phyloP scores from a whole-genome alignment of 2,113 vertebrate species.

The Mormoops blainvillei region DNA sequence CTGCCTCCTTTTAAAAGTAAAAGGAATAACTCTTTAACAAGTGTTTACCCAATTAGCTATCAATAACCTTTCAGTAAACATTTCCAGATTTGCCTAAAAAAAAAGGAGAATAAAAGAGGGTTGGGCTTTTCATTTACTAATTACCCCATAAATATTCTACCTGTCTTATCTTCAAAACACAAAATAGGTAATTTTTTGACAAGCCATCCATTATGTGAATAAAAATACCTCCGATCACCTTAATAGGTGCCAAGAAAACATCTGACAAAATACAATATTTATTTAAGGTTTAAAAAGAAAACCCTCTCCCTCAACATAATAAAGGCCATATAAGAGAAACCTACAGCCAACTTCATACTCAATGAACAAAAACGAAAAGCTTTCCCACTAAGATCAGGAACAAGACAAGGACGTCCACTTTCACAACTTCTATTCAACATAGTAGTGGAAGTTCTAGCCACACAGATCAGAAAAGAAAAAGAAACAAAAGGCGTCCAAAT shows the following conservation, averaged over 20 bases:
- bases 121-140: conserved; percentile 30
- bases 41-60: conserved; percentile 14
- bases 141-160: neutral
- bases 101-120: neutral
- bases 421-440: too few species aligned
- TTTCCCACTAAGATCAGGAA: too few species aligned
- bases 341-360: too few species aligned
- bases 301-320: too few species aligned
- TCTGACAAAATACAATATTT: neutral
- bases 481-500: too few species aligned
- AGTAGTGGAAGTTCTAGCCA: too few species aligned
- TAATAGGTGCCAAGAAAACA: neutral
- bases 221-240: neutral
- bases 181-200: conserved; percentile 26
- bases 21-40: conserved; percentile 9
- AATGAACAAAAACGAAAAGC: too few species aligned
- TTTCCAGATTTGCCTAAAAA: neutral
- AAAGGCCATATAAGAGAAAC: too few species aligned
- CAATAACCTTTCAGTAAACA: neutral
- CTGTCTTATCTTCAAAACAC: conserved; percentile 28
- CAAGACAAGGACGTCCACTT: too few species aligned
- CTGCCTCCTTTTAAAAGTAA: conserved; percentile 13
- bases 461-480: too few species aligned
- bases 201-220: neutral
- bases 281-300: neutral